Base-by-base conservation (phyloP, 2,888 invertebrate species). In the Lepetodrilus schrolli region DNA sequence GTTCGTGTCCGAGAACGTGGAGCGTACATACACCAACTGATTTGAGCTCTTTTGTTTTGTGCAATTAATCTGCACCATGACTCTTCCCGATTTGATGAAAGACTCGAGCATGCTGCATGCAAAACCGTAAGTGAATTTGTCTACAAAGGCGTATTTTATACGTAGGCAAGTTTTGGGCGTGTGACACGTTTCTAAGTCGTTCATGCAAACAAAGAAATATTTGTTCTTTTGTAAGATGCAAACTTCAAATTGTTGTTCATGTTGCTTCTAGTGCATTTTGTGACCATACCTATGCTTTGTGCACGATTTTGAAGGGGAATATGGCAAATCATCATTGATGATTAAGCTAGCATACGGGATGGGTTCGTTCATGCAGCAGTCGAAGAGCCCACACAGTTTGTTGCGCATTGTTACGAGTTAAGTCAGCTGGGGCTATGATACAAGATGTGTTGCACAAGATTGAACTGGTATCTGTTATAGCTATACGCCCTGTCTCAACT, bases 101-200 rank as follows among this genome's bases (percentile, higher is more conserved):
- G 58, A 30, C 34, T 30, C 58, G n/a, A 3, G 20, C 7, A 48
- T n/a, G 30, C 26, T 58, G 58, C 58, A 58, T 17, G 30, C 58
- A 13, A 58, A 58, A 58, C 34, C 58, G 58, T 58, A 58, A 58
- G 58, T 58, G 58, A 26, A 58, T n/a, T n/a, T n/a, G n/a, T n/a
- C n/a, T n/a, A n/a, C n/a, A n/a, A n/a, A n/a, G n/a, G n/a, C n/a
- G n/a, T n/a, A n/a, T n/a, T n/a, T n/a, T n/a, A n/a, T n/a, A n/a
- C n/a, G n/a, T n/a, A n/a, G n/a, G n/a, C n/a, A n/a, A n/a, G n/a
- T n/a, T n/a, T n/a, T n/a, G n/a, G n/a, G n/a, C n/a, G n/a, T n/a
- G n/a, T n/a, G n/a, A n/a, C n/a, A n/a, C n/a, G n/a, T n/a, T n/a
- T n/a, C n/a, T n/a, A n/a, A n/a, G n/a, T n/a, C n/a, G n/a, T n/a